Evolutionary conservation across 2,113 vertebrate genomes (phyloP).

Genomic region (Festucalex cinctus): DNA sequence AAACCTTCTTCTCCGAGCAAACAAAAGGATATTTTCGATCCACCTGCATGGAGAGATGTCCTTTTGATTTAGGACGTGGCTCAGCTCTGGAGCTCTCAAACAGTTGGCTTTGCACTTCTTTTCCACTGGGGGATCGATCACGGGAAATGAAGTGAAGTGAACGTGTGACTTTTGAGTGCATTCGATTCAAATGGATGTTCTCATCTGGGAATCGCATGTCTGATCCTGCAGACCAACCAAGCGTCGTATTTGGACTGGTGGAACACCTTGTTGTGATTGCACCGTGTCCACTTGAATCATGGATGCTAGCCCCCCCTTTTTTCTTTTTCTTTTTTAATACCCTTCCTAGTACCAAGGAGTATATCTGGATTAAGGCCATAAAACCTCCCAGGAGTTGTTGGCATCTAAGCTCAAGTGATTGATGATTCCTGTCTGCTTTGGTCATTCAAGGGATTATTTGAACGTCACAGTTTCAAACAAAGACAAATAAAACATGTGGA

Average conservation of each 20-base stretch:
- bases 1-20: constrained; percentile 37
- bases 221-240: background rate
- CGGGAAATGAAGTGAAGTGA: constrained; percentile 2
- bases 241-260: background rate
- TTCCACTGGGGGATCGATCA: background rate
- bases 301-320: no score
- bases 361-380: background rate
- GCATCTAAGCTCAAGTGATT: background rate
- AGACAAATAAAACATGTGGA: background rate
- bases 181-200: background rate
- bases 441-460: background rate
- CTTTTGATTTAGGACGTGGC: constrained; percentile 57
- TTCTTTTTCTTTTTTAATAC: background rate
- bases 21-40: constrained; percentile 31
- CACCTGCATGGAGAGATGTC: constrained; percentile 35
- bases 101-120: constrained; percentile 7
- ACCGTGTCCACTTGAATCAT: background rate
- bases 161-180: background rate
- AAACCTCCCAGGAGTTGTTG: background rate
- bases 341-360: background rate
- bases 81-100: constrained; percentile 27
- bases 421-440: background rate
- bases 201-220: background rate
- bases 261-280: background rate
- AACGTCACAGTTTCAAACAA: background rate